These are phyloP conservation scores for Mimas tiliae DNA, from an alignment of 2,888 invertebrate species.

Conservation along the genomic window DNA sequence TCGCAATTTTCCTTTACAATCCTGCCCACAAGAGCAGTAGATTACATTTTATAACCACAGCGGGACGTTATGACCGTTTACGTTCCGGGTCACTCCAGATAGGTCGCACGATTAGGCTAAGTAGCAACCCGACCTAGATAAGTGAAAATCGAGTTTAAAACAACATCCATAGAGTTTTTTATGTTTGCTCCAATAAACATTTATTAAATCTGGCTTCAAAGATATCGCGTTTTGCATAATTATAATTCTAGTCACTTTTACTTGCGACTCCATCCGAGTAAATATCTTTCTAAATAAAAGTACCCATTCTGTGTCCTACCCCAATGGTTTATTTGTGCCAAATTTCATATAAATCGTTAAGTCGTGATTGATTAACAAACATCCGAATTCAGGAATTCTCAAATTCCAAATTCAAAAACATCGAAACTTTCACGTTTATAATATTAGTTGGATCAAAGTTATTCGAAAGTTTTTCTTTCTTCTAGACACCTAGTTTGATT, in stretches of 20 bases:
- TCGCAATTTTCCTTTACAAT: slow-evolving; percentile 3
- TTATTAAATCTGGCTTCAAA: background rate
- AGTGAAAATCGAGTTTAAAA: slow-evolving; percentile 22
- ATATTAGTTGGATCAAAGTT: slow-evolving; percentile 1
- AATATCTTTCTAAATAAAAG: too few species aligned
- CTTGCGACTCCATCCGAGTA: too few species aligned
- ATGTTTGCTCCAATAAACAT: slow-evolving; percentile 12
- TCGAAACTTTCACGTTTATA: too few species aligned
- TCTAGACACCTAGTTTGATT: background rate
- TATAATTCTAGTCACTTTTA: background rate
- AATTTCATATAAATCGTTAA: too few species aligned
- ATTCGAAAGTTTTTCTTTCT: slow-evolving; percentile 1
- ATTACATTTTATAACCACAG: slow-evolving; percentile 24
- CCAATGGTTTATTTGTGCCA: too few species aligned
- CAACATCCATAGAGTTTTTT: slow-evolving; percentile 16
- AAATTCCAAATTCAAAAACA: too few species aligned
- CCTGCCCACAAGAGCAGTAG: slow-evolving; percentile 18
- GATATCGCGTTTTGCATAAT: background rate
- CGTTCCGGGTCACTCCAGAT: slow-evolving; percentile 25
- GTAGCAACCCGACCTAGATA: slow-evolving; percentile 22
- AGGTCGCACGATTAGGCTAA: slow-evolving; percentile 23
- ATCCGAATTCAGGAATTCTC: too few species aligned
- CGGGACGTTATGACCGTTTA: slow-evolving; percentile 27
- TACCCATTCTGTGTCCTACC: too few species aligned
- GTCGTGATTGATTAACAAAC: too few species aligned